A percentile compares a stretch with the other conserved stretches of the same genome.
Conservation (phyloP, 2,113 vertebrate genomes). For the Indicator maculatus region DNA sequence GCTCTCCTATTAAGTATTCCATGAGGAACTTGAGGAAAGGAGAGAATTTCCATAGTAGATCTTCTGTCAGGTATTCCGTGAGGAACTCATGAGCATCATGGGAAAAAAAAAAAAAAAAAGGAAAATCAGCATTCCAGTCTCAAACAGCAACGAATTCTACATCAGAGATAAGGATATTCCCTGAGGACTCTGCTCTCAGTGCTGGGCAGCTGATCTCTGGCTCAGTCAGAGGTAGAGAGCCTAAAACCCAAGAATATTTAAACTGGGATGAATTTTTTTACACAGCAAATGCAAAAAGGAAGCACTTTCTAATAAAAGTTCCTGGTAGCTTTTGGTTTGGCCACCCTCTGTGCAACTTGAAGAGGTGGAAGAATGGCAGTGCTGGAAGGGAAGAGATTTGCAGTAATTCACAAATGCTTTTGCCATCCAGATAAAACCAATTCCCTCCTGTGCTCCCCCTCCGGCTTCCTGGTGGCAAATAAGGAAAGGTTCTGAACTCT, state of each 20-base stretch:
- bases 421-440: not conserved
- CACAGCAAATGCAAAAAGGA: not conserved
- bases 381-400: not conserved
- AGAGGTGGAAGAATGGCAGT: not conserved
- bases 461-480: not conserved
- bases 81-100: not conserved
- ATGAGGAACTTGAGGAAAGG: too few relatives aligned
- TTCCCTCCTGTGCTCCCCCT: not conserved
- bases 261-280: not conserved
- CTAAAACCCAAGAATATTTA: conserved; percentile 24
- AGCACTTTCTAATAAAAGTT: not conserved
- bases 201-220: not conserved
- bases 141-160: not conserved
- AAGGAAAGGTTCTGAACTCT: not conserved
- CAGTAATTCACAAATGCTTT: not conserved
- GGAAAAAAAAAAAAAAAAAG: not conserved
- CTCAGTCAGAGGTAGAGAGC: not conserved
- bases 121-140: not conserved
- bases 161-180: not conserved
- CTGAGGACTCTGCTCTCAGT: not conserved
- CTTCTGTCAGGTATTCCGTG: too few relatives aligned
- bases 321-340: conserved; percentile 16
- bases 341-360: not conserved
- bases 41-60: too few relatives aligned
- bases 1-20: too few relatives aligned